Evolutionary conservation across 2,888 invertebrate genomes (phyloP).

Genomic region (Sesia bembeciformis): DNA sequence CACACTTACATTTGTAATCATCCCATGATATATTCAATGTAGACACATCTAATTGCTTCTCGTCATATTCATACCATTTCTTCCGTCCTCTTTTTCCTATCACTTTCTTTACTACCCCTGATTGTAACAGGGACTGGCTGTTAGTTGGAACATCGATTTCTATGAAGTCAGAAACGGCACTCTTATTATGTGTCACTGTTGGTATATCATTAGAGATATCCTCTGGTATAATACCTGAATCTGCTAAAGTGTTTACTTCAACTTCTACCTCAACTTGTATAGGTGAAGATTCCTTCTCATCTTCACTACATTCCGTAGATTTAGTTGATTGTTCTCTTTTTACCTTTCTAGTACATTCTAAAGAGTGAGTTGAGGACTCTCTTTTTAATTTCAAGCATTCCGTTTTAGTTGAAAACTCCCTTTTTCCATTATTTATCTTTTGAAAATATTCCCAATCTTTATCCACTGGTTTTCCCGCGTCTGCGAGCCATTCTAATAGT

Average conservation of each 20-base stretch:
- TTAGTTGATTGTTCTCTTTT: slow-evolving; percentile 28
- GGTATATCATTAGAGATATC: slow-evolving; percentile 22
- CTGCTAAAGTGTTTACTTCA: slow-evolving; percentile 15
- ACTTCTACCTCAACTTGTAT: no score
- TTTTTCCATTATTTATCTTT: slow-evolving; percentile 36
- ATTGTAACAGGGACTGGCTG: slow-evolving; percentile 42
- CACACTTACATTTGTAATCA: slow-evolving; percentile 51
- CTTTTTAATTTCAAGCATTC: slow-evolving; percentile 16
- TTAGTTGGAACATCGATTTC: slow-evolving; percentile 31
- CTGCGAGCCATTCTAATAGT: slow-evolving; percentile 3
- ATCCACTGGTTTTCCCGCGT: slow-evolving; percentile 42
- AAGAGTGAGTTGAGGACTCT: no score
- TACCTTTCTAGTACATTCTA: slow-evolving; percentile 9
- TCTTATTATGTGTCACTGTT: slow-evolving; percentile 34
- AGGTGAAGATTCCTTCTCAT: slow-evolving; percentile 18
- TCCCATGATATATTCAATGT: slow-evolving; percentile 40
- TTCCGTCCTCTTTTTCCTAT: slow-evolving; percentile 24
- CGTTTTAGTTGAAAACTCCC: slow-evolving; percentile 26
- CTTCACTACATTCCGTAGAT: slow-evolving; percentile 5
- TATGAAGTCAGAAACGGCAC: slow-evolving; percentile 8
- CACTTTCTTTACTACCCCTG: slow-evolving; percentile 30
- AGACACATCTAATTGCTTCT: slow-evolving; percentile 12
- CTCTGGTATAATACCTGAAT: slow-evolving; percentile 28
- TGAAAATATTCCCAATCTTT: slow-evolving; percentile 49
- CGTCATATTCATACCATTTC: not conserved